Conservation (phyloP, 2,888 invertebrate species). For the Mellilla xanthometata region DNA sequence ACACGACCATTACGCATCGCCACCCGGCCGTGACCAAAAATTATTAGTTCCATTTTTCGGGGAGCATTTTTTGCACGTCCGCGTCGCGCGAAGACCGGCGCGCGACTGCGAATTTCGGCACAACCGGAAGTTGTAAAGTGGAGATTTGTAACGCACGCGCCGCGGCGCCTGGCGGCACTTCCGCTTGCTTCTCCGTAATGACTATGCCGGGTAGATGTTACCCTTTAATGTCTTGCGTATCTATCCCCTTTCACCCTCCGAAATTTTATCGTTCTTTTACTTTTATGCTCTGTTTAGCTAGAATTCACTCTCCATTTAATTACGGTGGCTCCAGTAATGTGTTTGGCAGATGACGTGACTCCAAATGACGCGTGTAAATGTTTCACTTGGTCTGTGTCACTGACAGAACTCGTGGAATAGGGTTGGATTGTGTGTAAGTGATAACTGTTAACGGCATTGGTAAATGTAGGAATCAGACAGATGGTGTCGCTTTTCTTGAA, state of each 20-base stretch:
- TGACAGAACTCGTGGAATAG: constrained; percentile 23
- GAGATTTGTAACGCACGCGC: constrained; percentile 83
- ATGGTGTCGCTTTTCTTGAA: not conserved
- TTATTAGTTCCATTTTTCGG: constrained; percentile 57
- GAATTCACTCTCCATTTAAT: constrained; percentile 74
- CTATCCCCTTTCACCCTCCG: constrained; percentile 34
- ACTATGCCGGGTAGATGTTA: constrained; percentile 50
- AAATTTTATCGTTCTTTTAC: constrained; percentile 57
- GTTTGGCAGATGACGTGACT: constrained; percentile 60
- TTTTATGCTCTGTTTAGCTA: constrained; percentile 74
- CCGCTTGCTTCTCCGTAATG: constrained; percentile 71
- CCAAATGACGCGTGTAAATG: constrained; percentile 54
- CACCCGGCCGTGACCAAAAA: constrained; percentile 69
- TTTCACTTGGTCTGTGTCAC: constrained; percentile 29
- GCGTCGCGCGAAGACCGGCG: constrained; percentile 48
- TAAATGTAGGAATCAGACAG: constrained; percentile 6
- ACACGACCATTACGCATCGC: constrained; percentile 68
- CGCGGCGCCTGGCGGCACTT: constrained; percentile 75
- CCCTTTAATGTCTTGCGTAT: constrained; percentile 42
- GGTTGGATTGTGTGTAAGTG: constrained; percentile 22
- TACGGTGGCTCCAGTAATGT: constrained; percentile 62
- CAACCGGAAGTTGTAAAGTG: constrained; percentile 81
- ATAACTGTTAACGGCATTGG: constrained; percentile 13
- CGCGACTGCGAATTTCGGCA: constrained; percentile 51
- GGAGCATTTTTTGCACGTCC: constrained; percentile 60